Conservation (phyloP, 1,140 invertebrate species). For the Phocides pigmalion region DNA sequence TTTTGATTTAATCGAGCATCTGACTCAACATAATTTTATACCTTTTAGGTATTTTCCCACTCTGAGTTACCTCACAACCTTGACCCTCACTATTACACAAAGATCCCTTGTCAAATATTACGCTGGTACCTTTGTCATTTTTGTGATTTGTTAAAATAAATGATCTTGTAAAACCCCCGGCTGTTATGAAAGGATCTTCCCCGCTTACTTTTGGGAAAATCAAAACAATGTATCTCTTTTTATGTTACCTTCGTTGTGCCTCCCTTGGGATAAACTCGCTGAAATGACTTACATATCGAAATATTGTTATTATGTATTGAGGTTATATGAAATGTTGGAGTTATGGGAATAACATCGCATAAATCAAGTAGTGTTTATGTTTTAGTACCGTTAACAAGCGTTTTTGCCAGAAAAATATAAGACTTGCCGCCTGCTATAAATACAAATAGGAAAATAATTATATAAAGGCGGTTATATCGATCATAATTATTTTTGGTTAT, state of each 20-base stretch:
- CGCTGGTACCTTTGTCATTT: neutral
- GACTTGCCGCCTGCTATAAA: no score
- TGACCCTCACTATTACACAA: neutral
- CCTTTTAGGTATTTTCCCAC: no score
- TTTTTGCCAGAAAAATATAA: no score
- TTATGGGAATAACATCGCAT: neutral
- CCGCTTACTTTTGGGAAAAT: slow-evolving; percentile 12
- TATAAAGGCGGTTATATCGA: no score
- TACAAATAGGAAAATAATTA: no score
- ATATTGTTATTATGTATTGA: slow-evolving; percentile 7
- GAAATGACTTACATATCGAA: slow-evolving; percentile 6
- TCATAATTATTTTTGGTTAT: no score
- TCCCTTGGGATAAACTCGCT: slow-evolving; percentile 5
- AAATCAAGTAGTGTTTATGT: neutral
- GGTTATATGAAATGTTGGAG: neutral
- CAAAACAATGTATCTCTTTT: slow-evolving; percentile 16
- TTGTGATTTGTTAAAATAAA: slow-evolving; percentile 8
- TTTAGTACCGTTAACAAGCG: no score
- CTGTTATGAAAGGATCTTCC: slow-evolving; percentile 4
- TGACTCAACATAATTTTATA: no score
- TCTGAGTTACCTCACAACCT: neutral
- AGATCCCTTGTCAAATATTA: slow-evolving; percentile 1
- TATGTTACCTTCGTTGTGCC: neutral
- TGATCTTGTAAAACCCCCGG: slow-evolving; percentile 6
- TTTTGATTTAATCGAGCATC: no score